phyloP scores from a whole-genome alignment of 1,140 invertebrate species.

The Drosophila mayri region DNA sequence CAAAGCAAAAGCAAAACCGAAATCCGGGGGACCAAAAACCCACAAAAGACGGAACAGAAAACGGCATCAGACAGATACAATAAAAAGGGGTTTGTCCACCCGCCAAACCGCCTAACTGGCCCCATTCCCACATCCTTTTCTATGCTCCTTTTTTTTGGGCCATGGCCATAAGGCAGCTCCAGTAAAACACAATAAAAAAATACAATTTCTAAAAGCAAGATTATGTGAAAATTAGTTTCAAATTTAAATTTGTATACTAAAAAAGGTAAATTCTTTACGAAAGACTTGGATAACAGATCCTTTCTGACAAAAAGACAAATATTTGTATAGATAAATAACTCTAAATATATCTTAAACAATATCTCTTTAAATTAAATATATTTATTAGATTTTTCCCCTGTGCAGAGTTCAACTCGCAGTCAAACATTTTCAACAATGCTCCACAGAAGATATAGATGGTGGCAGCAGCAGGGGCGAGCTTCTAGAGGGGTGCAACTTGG shows the following conservation, averaged over 20 bases:
- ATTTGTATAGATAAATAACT: no score
- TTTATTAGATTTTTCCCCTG: conserved; percentile 9
- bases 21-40: conserved; percentile 48
- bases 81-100: conserved; percentile 52
- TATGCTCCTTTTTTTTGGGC: conserved; percentile 28
- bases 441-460: conserved; percentile 3
- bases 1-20: conserved; percentile 41
- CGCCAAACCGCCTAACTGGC: conserved; percentile 5
- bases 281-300: not conserved
- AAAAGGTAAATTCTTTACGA: no score
- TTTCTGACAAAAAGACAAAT: not conserved
- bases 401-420: conserved; percentile 57
- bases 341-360: no score
- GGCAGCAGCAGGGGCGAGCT: conserved; percentile 3
- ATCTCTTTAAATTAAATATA: not conserved
- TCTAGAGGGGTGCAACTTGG: conserved; percentile 7
- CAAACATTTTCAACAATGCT: conserved; percentile 76
- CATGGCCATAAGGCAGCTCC: conserved; percentile 57
- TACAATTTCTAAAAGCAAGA: not conserved
- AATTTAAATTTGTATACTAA: not conserved
- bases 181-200: conserved; percentile 19
- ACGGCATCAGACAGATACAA: conserved; percentile 67
- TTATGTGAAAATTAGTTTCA: no score
- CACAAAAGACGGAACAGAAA: conserved; percentile 34
- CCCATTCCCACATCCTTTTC: not conserved